Conservation (phyloP, 2,113 vertebrate genomes). For the Lagopus muta region DNA sequence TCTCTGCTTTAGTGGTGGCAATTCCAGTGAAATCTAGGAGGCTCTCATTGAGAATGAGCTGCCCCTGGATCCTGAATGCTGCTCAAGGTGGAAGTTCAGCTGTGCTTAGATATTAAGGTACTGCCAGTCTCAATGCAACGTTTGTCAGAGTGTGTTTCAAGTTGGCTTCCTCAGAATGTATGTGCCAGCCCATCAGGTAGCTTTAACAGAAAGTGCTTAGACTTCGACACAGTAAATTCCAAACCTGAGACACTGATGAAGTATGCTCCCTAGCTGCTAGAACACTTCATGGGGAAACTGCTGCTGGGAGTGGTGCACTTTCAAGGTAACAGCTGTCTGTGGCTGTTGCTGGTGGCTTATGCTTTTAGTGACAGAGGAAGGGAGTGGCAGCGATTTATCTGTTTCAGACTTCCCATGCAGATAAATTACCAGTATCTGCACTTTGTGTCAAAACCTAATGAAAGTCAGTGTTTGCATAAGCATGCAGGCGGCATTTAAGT, state of each 20-base stretch:
- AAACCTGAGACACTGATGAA: neutral
- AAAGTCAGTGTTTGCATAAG: constrained; percentile 2
- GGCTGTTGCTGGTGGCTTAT: neutral
- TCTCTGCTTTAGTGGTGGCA: constrained; percentile 46
- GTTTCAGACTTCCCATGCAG: neutral
- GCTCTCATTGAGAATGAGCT: constrained; percentile 51
- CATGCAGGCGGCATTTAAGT: neutral
- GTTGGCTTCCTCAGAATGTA: constrained; percentile 36
- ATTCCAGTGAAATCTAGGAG: constrained; percentile 52
- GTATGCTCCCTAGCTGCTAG: neutral
- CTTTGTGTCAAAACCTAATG: constrained; percentile 8
- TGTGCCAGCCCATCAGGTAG: neutral
- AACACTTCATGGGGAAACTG: neutral
- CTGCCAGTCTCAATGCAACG: neutral
- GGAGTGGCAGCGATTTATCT: neutral
- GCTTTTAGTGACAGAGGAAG: neutral
- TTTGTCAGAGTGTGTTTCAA: constrained; percentile 31
- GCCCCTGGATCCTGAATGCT: constrained; percentile 36
- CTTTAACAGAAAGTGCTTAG: neutral
- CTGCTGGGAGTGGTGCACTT: neutral
- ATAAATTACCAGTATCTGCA: neutral
- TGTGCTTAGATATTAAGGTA: constrained; percentile 30
- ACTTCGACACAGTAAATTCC: constrained; percentile 55
- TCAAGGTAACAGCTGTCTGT: neutral
- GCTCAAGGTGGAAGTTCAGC: constrained; percentile 37